Evolutionary conservation across 2,797 vertebrate species (phyloP), one percentile per base, ranked within the genome.

Genomic region (Protosalanx chinensis): DNA sequence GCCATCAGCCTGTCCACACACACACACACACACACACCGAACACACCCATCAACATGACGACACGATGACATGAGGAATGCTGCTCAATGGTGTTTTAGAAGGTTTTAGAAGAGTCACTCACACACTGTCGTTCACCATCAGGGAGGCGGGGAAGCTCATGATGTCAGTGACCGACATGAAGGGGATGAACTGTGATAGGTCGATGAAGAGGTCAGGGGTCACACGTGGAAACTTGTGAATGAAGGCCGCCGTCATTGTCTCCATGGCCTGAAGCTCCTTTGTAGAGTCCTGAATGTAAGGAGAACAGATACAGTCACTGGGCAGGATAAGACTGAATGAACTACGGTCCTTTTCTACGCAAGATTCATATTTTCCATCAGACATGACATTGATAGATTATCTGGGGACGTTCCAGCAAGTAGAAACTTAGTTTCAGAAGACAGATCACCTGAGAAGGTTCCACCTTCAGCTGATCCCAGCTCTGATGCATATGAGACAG

Each of bases 131-230:
- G 1, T 96, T 96, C 88, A 92, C 91, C 74, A 98, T 87, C 72
- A 96, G 90, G 1, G 94, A 93, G 1, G 92, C 89, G 0, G 95
- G 96, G 71, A 97, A 94, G 79, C 89, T 94, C 91, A 93, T 91
- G 67, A 96, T 95, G 84, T 97, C 94, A 3, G 94, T 93, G 63
- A 95, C 93, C 0, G 95, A 94, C 95, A 96, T 92, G 84, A 95
- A 97, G 35, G 95, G 95, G 62, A 97, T 94, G 86, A 98, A 95
- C 67, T 95, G 95, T 10, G 94, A 95, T 75, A 96, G 89, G 80
- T 96, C 94, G 8, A 95, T 91, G 68, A 97, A 96, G 71, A 97
- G 88, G 79, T 96, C 94, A 8, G 95, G 95, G 30, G 94, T 96
- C 75, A 97, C 93, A 30, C 79, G 89, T 0, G 94, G 93, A 78